Evolutionary conservation across 2,888 invertebrate genomes (phyloP).

Genomic region (Malacosoma neustria): DNA sequence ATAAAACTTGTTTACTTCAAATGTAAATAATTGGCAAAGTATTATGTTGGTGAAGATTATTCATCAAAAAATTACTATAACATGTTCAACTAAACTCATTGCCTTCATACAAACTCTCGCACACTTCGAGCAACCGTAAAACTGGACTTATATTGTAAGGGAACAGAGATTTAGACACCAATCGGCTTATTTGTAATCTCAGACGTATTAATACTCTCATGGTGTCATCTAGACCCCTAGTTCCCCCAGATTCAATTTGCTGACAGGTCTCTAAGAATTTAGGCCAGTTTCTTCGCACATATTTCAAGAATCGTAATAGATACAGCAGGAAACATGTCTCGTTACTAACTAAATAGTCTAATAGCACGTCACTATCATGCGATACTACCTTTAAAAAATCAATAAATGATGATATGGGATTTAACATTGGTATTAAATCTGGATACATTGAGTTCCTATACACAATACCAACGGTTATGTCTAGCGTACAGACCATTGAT

Average conservation of each 20-base stretch:
- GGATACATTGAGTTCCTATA: slow-evolving; percentile 87
- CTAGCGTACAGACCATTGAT: slow-evolving; percentile 93
- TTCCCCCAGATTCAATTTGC: slow-evolving; percentile 70
- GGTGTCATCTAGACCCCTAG: slow-evolving; percentile 82
- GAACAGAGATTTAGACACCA: slow-evolving; percentile 88
- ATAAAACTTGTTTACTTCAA: no score
- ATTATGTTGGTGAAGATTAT: no score
- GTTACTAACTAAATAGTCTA: slow-evolving; percentile 91
- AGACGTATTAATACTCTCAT: slow-evolving; percentile 89
- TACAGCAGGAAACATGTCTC: slow-evolving; percentile 93
- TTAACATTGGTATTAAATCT: slow-evolving; percentile 86
- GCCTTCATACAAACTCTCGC: slow-evolving; percentile 89
- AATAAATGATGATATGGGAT: slow-evolving; percentile 90
- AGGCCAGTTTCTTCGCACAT: slow-evolving; percentile 87
- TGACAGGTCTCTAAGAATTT: slow-evolving; percentile 87
- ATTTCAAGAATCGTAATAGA: slow-evolving; percentile 87
- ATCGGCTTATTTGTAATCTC: slow-evolving; percentile 85
- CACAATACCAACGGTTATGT: slow-evolving; percentile 89
- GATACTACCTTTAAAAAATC: slow-evolving; percentile 90
- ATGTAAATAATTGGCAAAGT: no score
- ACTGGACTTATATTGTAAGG: slow-evolving; percentile 94
- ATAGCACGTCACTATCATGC: slow-evolving; percentile 84
- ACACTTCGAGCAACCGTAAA: slow-evolving; percentile 85
- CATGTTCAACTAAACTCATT: slow-evolving; percentile 82
- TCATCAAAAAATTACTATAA: no score